These are phyloP conservation scores for Phasia obesa DNA, from an alignment of 2,888 invertebrate genomes.

Conservation along the genomic window DNA sequence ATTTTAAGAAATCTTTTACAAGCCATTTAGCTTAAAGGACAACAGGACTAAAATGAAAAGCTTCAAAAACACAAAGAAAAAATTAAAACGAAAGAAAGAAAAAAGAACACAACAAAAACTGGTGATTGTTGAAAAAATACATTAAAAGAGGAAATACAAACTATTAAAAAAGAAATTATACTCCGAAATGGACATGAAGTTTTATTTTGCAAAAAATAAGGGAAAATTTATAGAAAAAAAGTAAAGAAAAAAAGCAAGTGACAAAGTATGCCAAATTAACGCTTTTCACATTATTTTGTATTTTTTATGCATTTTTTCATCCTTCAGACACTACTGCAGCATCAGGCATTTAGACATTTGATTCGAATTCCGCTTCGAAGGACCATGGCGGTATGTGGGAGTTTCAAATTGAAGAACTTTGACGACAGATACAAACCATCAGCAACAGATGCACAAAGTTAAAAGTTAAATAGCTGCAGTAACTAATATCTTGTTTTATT, in stretches of 20 bases:
- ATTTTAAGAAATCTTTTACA: conserved; percentile 70
- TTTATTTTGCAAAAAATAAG: conserved; percentile 47
- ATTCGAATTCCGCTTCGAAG: conserved; percentile 23
- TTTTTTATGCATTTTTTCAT: conserved; percentile 23
- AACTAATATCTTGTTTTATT: conserved; percentile 37
- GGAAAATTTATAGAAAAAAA: conserved; percentile 16
- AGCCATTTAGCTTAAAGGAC: conserved; percentile 69
- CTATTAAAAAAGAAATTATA: conserved; percentile 60
- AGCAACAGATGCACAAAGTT: conserved; percentile 68
- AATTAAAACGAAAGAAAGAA: conserved; percentile 13
- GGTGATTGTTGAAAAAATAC: conserved; percentile 21
- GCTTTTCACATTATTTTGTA: conserved; percentile 62
- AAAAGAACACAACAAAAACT: conserved; percentile 37
- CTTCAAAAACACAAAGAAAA: conserved; percentile 4
- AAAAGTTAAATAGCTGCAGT: conserved; percentile 71
- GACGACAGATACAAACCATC: conserved; percentile 69
- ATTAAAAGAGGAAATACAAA: conserved; percentile 35
- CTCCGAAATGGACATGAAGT: conserved; percentile 62
- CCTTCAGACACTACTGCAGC: conserved; percentile 56
- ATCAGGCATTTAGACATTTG: conserved; percentile 61
- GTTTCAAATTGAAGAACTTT: conserved; percentile 58
- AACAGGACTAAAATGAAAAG: conserved; percentile 43
- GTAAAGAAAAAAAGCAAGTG: conserved; percentile 55
- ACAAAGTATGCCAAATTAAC: conserved; percentile 71
- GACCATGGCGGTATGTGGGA: conserved; percentile 47